Evolutionary conservation across 2,113 vertebrate genomes (phyloP).

Genomic region (Hydrolagus affinis): DNA sequence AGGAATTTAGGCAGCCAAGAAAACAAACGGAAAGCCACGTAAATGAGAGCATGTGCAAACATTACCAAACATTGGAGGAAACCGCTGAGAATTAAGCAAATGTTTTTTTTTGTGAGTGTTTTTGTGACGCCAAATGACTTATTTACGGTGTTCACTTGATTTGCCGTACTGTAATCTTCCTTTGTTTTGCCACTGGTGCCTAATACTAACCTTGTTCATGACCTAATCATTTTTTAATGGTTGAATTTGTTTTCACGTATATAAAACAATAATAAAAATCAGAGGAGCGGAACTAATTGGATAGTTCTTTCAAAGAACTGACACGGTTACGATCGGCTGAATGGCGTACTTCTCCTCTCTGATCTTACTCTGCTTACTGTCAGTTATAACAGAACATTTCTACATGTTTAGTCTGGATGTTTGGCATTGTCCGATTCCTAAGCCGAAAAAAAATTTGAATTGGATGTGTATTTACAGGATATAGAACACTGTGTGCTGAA

Average conservation of each 20-base stretch:
- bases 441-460: not conserved
- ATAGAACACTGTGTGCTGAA: not conserved
- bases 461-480: not conserved
- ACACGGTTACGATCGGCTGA: no score
- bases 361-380: not conserved
- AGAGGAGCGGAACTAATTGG: no score
- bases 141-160: not conserved
- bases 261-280: no score
- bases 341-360: no score
- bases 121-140: not conserved
- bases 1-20: no score
- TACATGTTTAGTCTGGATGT: not conserved
- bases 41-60: no score
- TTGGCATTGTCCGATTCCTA: no score
- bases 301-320: no score
- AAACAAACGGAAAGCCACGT: no score
- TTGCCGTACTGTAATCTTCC: not conserved
- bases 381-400: not conserved
- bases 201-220: not conserved
- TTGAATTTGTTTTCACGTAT: no score
- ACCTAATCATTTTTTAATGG: not conserved
- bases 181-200: not conserved
- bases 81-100: not conserved
- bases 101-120: not conserved
- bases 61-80: no score